Evolutionary conservation across 2,888 invertebrate species (phyloP), one percentile per base, ranked within the genome.

Genomic region (Lepidochitona cinerea): DNA sequence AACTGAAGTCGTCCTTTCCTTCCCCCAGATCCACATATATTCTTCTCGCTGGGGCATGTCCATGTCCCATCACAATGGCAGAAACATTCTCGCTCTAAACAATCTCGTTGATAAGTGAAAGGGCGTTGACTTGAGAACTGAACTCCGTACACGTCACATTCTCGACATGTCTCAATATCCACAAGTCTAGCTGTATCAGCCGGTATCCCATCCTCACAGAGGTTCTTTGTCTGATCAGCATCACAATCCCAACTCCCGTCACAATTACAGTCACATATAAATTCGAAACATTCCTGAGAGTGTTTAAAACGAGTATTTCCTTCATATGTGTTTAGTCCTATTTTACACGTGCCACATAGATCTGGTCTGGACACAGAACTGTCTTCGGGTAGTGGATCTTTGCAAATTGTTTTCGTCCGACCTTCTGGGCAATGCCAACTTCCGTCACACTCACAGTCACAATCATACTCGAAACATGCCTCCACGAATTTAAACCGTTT

Each of bases 211-310:
- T 59, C 59, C 29, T 79, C 54, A 77, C 83, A 79, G 66, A 82
- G 79, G 70, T 79, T 78, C 70, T 68, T 79, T 69, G 67, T 73
- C 18, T 75, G 72, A 18, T 75, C 71, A 32, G 81, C 76, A 0
- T 85, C 81, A 66, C 87, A 87, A 6, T 81, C 80, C 83, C 80
- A 85, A 1, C 74, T 74, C 12, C 86, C 87, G 59, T 80, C 77
- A 72, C 85, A 85, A 35, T 77, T 76, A 72, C 87, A 86, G 35
- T 82, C 73, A 53, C 87, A 87, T 23, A 81, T 80, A 75, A 83
- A 87, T 36, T 85, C 81, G 59, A 59, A 59, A 59, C 59, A 59
- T 59, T 59, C 59, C 26, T 59, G 59, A 9, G 26, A 14, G 59
- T 59, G 59, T 59, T 59, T 59, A 59, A 59, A 59, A 14, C 59